Evolutionary conservation across 1,140 invertebrate genomes (phyloP).

Genomic region (Probaryconus sp.): DNA sequence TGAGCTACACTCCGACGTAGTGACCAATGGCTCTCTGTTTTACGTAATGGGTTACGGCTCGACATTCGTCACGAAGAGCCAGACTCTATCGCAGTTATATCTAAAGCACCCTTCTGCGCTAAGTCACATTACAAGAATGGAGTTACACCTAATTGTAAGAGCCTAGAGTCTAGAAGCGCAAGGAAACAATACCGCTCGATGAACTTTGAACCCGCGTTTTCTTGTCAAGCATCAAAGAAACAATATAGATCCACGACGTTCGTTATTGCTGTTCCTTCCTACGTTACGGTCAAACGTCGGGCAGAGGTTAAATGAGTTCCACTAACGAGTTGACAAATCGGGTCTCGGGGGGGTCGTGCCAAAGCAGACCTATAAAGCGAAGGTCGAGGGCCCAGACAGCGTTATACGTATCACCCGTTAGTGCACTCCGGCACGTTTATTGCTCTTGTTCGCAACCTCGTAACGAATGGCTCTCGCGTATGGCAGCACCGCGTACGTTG

Average conservation of each 20-base stretch:
- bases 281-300: constrained; percentile 58
- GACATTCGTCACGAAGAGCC: constrained; percentile 77
- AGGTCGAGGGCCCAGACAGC: constrained; percentile 66
- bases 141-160: constrained; percentile 8
- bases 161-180: too few relatives aligned
- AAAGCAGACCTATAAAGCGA: constrained; percentile 77
- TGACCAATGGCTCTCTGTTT: constrained; percentile 79
- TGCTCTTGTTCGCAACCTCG: constrained; percentile 75
- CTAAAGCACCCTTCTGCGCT: constrained; percentile 63
- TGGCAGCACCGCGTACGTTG: constrained; percentile 33
- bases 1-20: constrained; percentile 75
- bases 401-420: constrained; percentile 70
- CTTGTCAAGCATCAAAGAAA: constrained; percentile 7
- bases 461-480: constrained; percentile 74
- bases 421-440: constrained; percentile 74
- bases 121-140: constrained; percentile 19
- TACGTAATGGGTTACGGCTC: constrained; percentile 75
- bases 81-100: constrained; percentile 67
- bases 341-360: constrained; percentile 76
- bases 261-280: neutral
- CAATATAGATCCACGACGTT: neutral
- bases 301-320: constrained; percentile 74
- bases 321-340: constrained; percentile 80
- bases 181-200: neutral
- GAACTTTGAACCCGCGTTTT: neutral